Base-by-base conservation (phyloP, 2,797 vertebrate species). In the Rhinichthys osculus region DNA sequence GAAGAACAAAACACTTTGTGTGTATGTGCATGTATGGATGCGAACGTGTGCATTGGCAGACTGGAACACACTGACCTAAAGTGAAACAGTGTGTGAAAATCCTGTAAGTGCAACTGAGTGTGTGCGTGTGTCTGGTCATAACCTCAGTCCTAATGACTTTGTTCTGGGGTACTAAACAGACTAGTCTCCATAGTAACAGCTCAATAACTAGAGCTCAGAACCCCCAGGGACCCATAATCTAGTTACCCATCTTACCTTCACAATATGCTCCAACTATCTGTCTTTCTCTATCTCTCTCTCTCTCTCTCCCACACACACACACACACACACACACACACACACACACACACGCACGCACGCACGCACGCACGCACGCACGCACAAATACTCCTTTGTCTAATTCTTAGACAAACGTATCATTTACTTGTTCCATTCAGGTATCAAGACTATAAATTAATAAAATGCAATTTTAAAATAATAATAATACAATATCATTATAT, bases 101-200 rank as follows among this genome's bases (percentile, higher is more conserved):
- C n/a, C 13, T 72, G 70, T 14, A 47, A 73, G 42, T 66, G 62
- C 62, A 66, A 66, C 14, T 30, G 27, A 33, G 62, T 27, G 44
- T 11, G 57, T 16, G 70, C 33, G 42, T 38, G 52, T 42, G 16
- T 74, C 33, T 74, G 23, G 70, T 66, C 84, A 81, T 66, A 74
- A 69, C 35, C 78, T 69, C 54, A 38, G 54, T 21, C 19, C n/a
- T 66, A 73, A 85, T 81, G 35, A 59, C 66, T 69, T 17, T 69
- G 79, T 47, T 69, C 30, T 81, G 21, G 11, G 19, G 42, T 81
- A 30, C 9, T 62, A 33, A 71, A 67, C 73, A 77, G 30, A 33
- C 54, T 42, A 64, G 69, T 54, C 38, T 67, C 35, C 21, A 50
- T 27, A 73, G 54, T 73, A 73, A 80, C 50, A 11, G 52, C 40